Conservation (phyloP, 1,140 invertebrate species). For the Zaprionus ornatus region DNA sequence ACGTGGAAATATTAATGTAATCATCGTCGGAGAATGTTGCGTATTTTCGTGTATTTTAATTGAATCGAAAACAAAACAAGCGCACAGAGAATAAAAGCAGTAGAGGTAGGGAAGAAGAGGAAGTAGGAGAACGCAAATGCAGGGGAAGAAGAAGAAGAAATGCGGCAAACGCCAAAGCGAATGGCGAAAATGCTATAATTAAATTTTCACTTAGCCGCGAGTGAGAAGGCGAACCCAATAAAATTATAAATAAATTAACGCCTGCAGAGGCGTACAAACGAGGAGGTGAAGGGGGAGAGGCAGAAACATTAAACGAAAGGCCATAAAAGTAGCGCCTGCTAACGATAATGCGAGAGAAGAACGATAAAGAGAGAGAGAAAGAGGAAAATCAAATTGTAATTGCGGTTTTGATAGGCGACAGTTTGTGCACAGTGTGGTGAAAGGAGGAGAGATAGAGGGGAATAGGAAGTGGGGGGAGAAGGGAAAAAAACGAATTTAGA, state of each 20-base stretch:
- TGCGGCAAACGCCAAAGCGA: slow-evolving; percentile 60
- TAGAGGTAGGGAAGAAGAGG: background rate
- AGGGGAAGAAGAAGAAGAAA: slow-evolving; percentile 36
- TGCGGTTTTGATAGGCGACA: slow-evolving; percentile 43
- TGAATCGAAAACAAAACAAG: slow-evolving; percentile 16
- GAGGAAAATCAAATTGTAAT: slow-evolving; percentile 29
- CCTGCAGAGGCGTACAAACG: slow-evolving; percentile 4
- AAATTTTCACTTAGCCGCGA: slow-evolving; percentile 41
- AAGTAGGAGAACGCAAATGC: background rate
- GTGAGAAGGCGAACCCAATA: slow-evolving; percentile 8
- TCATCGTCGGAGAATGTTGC: background rate
- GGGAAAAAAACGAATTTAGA: background rate
- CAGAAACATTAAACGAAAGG: slow-evolving; percentile 40
- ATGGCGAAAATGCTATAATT: slow-evolving; percentile 69
- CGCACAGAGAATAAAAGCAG: background rate
- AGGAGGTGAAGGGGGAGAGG: background rate
- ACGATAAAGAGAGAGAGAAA: background rate
- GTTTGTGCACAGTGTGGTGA: slow-evolving; percentile 10
- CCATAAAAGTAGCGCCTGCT: slow-evolving; percentile 29
- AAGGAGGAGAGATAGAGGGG: background rate
- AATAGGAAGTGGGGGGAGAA: background rate
- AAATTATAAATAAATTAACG: slow-evolving; percentile 67
- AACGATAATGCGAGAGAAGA: slow-evolving; percentile 16
- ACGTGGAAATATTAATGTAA: background rate
- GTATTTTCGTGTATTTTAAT: slow-evolving; percentile 45